Evolutionary conservation across 2,888 invertebrate species (phyloP), one percentile per base, ranked within the genome.

Genomic region (Drosophila ezoana): DNA sequence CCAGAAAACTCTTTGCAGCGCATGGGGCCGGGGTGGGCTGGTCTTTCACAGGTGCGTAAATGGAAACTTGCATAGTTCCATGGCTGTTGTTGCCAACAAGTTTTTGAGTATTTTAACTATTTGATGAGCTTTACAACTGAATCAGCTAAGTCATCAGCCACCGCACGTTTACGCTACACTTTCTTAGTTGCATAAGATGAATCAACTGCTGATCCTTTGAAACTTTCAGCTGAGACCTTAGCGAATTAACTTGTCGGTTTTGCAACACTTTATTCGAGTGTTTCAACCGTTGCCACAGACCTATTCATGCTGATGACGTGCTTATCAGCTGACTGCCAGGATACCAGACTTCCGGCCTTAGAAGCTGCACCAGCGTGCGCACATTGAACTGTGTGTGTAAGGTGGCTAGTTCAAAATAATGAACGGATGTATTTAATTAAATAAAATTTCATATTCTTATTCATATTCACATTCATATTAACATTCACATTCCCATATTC

Each of bases 101-200:
- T 38, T 16, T 28, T 10, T 14, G 4, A 37, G 54, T 44, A 56
- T 45, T 38, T 65, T 13, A 47, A 16, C 58, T 51, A 64, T 13
- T 35, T 38, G 23, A 53, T 38, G 52, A 11, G 16, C n/a, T n/a
- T 28, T 43, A 40, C 10, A 37, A 37, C 43, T 8, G 28, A 28
- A 1, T 28, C 8, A 28, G 38, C 49, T 37, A 49, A 20, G 49
- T 4, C 35, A 37, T 20, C 0, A 10, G n/a, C 38, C 13, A 8
- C 0, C 28, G 28, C 28, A 28, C 8, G 8, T 28, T 28, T 28
- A 28, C 28, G 28, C 28, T 28, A 28, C 8, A 28, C 28, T 8
- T 8, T 8, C 8, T 8, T 28, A 28, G 28, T 2, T 28, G 28
- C 28, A 28, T 28, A 28, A 28, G 28, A 28, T 2, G 28, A 28